Conservation (phyloP, 2,113 vertebrate species). For the Sander vitreus region DNA sequence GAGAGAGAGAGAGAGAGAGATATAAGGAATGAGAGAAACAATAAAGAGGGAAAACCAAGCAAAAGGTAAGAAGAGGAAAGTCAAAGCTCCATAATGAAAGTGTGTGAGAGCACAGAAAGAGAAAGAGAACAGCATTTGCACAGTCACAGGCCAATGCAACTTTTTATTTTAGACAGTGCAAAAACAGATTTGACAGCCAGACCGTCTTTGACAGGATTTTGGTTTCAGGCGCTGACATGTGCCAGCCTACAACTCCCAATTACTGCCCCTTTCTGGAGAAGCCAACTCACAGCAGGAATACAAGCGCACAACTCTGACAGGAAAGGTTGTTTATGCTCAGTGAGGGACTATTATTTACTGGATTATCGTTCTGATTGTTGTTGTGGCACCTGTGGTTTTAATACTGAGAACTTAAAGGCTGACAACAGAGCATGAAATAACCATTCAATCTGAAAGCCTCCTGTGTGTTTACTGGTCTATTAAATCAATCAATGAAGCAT, state of each 20-base stretch:
- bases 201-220: conserved; percentile 8
- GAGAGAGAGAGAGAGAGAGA: not conserved
- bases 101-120: conserved; percentile 3
- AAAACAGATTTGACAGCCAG: conserved; percentile 53
- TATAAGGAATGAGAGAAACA: not conserved
- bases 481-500: not conserved
- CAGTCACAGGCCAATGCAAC: conserved; percentile 4
- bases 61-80: not conserved
- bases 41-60: not conserved
- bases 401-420: not conserved
- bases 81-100: conserved; percentile 10
- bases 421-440: not conserved
- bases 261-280: conserved; percentile 16
- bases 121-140: conserved; percentile 3
- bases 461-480: not conserved
- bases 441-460: not conserved
- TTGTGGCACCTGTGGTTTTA: not conserved
- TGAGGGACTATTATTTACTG: not conserved
- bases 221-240: conserved; percentile 40
- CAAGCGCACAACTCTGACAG: not conserved
- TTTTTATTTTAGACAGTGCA: conserved; percentile 29
- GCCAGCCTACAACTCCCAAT: conserved; percentile 34
- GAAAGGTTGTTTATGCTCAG: conserved; percentile 6
- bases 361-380: not conserved
- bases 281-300: not conserved